Evolutionary conservation across 2,888 invertebrate genomes (phyloP).

Genomic region (Tyria jacobaeae): DNA sequence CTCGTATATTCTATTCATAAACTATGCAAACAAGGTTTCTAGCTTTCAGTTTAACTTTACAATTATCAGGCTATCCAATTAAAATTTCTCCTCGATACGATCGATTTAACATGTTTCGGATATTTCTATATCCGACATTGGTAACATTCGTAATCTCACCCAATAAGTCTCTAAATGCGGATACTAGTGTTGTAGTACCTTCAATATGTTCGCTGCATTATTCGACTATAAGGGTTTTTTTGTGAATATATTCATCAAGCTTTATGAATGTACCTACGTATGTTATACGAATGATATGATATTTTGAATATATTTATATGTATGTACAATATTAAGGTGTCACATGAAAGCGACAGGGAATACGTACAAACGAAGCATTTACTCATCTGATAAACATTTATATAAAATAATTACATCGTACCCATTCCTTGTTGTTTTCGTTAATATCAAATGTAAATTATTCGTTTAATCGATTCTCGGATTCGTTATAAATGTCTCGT

Average conservation of each 20-base stretch:
- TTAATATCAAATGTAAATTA: conserved; percentile 65
- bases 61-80: conserved; percentile 28
- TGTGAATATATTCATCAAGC: conserved; percentile 71
- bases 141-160: conserved; percentile 8
- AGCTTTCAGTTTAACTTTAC: conserved; percentile 22
- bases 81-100: conserved; percentile 28
- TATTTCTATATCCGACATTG: conserved; percentile 7
- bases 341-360: conserved; percentile 69
- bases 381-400: conserved; percentile 57
- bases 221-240: conserved; percentile 47
- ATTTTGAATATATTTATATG: conserved; percentile 74
- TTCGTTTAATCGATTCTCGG: conserved; percentile 65
- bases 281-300: conserved; percentile 70
- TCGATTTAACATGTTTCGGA: conserved; percentile 17
- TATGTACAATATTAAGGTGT: conserved; percentile 67
- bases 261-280: conserved; percentile 76
- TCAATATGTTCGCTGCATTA: conserved; percentile 60
- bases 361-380: conserved; percentile 67
- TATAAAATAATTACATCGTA: conserved; percentile 53
- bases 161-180: conserved; percentile 19
- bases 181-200: conserved; percentile 22
- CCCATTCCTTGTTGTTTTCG: conserved; percentile 71
- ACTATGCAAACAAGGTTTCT: conserved; percentile 23
- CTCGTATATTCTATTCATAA: conserved; percentile 20
- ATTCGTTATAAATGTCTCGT: conserved; percentile 68